Base-by-base conservation (phyloP, 2,888 invertebrate genomes). In the Platerodrilus igneus region DNA sequence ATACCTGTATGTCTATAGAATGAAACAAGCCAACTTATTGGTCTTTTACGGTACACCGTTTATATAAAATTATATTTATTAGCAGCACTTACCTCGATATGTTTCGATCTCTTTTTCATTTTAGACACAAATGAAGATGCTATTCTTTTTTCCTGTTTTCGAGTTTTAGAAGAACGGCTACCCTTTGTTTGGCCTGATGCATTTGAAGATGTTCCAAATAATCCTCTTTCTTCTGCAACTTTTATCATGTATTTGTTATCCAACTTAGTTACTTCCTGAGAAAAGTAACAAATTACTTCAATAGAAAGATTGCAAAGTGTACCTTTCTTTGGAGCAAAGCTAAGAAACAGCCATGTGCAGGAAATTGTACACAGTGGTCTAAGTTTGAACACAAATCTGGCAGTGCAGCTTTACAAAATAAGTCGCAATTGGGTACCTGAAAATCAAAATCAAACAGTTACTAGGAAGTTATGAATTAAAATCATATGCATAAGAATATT, bases 161-260 rank as follows among this genome's bases (percentile, higher is more conserved):
- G 70, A 17, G 56, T 53, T 30, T 64, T 57, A 26, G 66, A 62
- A 0, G 59, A 55, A 34, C 60, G 58, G 20, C 59, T 66, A 44
- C 66, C 60, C 52, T 62, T 67, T 44, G 67, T 65, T 47, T 70
- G 66, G 27, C 67, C 63, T 7, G 68, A 64, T 30, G 69, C 66
- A 2, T 52, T 50, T 3, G 57, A 52, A 3, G 47, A 55, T 4
- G 48, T 55, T 4, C 67, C 86, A 62, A 89, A 89, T 47, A 89
- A 66, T 0, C 88, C 87, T 41, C 87, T 75, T 22, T 79, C 76
- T 65, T 88, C 88, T 2, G 89, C 88, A 69, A 87, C 84, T 55
- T 82, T 77, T 51, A 89, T 89, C 77, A 89, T 83, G 62, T 83
- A 87, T 63, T 86, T 82, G 3, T 86, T 85, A 64, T 89, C 83